A percentile compares a stretch with the other conserved stretches of the same genome.
Conservation (phyloP, 2,888 invertebrate genomes). For the Penaeus monodon region DNA sequence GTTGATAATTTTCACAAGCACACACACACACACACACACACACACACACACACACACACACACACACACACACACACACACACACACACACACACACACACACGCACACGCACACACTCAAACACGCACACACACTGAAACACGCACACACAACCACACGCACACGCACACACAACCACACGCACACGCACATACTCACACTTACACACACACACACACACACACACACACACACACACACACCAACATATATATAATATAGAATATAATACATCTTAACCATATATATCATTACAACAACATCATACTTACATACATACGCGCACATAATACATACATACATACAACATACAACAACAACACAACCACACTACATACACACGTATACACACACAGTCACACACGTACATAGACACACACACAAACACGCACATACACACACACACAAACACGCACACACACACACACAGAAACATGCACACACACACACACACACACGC, state of each 20-base stretch:
- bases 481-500: background rate
- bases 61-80: constrained; percentile 5
- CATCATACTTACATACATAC: no score
- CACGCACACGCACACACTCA: constrained; percentile 19
- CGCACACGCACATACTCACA: constrained; percentile 3
- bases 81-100: constrained; percentile 15
- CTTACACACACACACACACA: background rate
- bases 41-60: background rate
- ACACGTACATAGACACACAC: background rate
- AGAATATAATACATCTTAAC: no score
- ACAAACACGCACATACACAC: background rate
- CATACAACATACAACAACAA: no score
- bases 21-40: background rate
- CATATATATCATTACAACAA: no score
- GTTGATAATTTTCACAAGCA: no score
- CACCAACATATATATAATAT: no score
- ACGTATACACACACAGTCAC: constrained; percentile 3
- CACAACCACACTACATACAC: no score
- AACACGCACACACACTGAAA: background rate
- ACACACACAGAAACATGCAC: background rate
- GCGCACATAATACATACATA: no score
- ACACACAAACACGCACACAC: background rate
- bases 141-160: background rate
- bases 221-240: constrained; percentile 8
- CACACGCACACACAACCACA: background rate